Percentiles rank a stretch among this genome's conserved stretches.
Evolutionary conservation across 2,888 invertebrate genomes (phyloP).

Genomic region (Girardia tigrina): DNA sequence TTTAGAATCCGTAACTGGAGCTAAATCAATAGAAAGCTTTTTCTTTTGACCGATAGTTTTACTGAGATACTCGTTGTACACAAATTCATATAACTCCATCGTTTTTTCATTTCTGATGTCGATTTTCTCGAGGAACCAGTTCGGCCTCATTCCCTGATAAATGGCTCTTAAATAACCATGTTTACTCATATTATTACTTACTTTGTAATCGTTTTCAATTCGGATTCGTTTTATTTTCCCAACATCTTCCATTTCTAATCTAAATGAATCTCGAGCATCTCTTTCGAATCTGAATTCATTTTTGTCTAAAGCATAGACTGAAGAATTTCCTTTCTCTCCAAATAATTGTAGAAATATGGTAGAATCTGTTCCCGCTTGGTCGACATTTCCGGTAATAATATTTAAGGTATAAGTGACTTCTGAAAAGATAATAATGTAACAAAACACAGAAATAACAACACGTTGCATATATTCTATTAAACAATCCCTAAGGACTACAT

Average conservation of each 20-base stretch:
- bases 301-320: slow-evolving; percentile 44
- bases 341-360: slow-evolving; percentile 45
- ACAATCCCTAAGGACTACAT: too few species aligned
- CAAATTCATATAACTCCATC: slow-evolving; percentile 44
- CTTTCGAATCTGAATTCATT: slow-evolving; percentile 47
- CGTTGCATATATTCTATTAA: too few species aligned
- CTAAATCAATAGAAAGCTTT: slow-evolving; percentile 27
- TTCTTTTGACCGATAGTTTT: slow-evolving; percentile 40
- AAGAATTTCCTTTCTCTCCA: slow-evolving; percentile 43
- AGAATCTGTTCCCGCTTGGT: slow-evolving; percentile 46
- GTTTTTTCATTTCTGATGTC: slow-evolving; percentile 45
- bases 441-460: too few species aligned
- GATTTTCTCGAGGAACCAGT: slow-evolving; percentile 44
- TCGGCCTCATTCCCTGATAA: slow-evolving; percentile 16
- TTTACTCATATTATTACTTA: background rate
- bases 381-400: slow-evolving; percentile 44
- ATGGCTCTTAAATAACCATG: background rate
- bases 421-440: too few species aligned
- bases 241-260: slow-evolving; percentile 48
- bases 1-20: slow-evolving; percentile 16
- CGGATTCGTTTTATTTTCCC: slow-evolving; percentile 46
- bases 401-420: slow-evolving; percentile 49
- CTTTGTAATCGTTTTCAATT: slow-evolving; percentile 43
- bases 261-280: slow-evolving; percentile 43
- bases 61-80: slow-evolving; percentile 44